Conservation (phyloP, 23 tunicate genomes). For the Clavelina lepadiformis region DNA sequence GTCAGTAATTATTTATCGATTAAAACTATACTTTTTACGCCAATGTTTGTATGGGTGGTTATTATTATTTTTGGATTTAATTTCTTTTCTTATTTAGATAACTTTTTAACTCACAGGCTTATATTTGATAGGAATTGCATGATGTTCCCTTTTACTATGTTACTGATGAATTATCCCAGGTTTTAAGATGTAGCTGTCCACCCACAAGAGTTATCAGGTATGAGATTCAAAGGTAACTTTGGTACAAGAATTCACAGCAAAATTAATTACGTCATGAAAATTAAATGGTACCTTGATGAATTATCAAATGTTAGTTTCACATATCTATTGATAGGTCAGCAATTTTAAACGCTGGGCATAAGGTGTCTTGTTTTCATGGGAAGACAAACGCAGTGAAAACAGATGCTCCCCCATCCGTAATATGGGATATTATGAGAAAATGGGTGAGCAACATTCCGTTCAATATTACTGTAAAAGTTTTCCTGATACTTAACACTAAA, state of each 20-base stretch:
- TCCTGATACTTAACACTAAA: no score
- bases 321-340: no score
- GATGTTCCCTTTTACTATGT: conserved; percentile 90
- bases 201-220: conserved; percentile 47
- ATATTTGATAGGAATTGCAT: conserved; percentile 52
- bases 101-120: not conserved
- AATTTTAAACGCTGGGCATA: conserved; percentile 65
- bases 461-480: not conserved
- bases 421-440: conserved; percentile 93
- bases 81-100: not conserved
- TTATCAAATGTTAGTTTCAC: no score
- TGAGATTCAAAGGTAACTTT: not conserved
- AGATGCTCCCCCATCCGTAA: conserved; percentile 63
- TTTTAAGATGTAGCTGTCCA: conserved; percentile 47
- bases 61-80: not conserved
- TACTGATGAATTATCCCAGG: conserved; percentile 61
- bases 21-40: not conserved
- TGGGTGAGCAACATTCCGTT: conserved; percentile 8
- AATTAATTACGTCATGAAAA: no score
- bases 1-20: conserved; percentile 4
- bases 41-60: not conserved
- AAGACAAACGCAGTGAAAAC: conserved; percentile 46
- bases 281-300: no score
- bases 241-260: no score
- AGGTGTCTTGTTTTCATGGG: conserved; percentile 74